Evolutionary conservation across 2,113 vertebrate genomes (phyloP).

Genomic region (Oncorhynchus nerka): DNA sequence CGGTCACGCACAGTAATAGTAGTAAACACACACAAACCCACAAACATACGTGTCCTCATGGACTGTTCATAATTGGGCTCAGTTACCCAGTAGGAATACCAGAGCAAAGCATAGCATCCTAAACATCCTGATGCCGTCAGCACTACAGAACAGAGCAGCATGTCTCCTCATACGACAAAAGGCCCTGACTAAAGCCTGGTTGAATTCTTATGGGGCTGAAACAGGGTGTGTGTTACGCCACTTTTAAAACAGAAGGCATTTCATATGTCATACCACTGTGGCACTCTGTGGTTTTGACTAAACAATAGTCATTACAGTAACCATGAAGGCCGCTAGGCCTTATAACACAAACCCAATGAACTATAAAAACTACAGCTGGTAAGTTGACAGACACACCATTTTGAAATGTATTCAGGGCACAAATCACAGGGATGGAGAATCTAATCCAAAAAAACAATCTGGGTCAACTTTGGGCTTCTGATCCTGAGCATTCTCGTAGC

Average conservation of each 20-base stretch:
- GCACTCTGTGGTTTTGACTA: neutral
- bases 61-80: constrained; percentile 59
- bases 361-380: no score
- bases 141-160: neutral
- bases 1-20: constrained; percentile 17
- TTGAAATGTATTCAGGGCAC: no score
- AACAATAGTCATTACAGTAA: neutral
- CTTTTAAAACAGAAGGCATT: neutral
- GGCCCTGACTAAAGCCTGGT: constrained; percentile 23
- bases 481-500: no score
- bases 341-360: no score
- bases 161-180: constrained; percentile 30
- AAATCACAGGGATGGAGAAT: no score
- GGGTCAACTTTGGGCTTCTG: no score
- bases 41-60: constrained; percentile 47
- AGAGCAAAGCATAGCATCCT: constrained; percentile 54
- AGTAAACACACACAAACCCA: constrained; percentile 13
- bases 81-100: constrained; percentile 55
- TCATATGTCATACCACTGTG: neutral
- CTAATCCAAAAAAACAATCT: no score
- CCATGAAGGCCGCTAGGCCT: neutral
- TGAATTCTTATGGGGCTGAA: constrained; percentile 6
- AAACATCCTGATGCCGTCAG: constrained; percentile 53
- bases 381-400: no score
- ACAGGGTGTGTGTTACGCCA: neutral